Conservation (phyloP, 2,113 vertebrate species). For the Myiozetetes cayanensis region DNA sequence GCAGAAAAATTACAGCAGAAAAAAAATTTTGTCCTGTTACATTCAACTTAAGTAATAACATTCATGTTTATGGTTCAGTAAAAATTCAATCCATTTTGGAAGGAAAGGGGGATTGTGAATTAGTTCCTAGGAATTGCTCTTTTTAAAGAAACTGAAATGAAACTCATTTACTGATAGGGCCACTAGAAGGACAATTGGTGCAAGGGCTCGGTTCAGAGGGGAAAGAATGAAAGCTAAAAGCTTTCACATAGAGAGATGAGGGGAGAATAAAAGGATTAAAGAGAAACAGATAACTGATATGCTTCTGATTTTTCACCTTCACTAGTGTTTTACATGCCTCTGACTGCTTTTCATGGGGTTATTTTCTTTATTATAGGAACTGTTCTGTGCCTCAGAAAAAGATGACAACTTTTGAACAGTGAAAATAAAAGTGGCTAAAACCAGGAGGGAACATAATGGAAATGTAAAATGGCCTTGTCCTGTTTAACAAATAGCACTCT, state of each 20-base stretch:
- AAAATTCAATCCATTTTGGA: background rate
- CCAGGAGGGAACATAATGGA: background rate
- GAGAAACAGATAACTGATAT: background rate
- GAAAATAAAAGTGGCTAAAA: background rate
- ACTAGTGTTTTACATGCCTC: background rate
- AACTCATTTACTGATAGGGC: background rate
- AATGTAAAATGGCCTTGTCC: background rate
- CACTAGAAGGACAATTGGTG: background rate
- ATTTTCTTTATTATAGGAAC: background rate
- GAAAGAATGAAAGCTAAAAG: background rate
- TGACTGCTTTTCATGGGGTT: background rate
- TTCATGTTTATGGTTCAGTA: background rate
- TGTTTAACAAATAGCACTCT: background rate
- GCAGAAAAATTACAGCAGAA: background rate
- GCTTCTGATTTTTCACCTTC: background rate
- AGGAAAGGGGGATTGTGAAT: background rate
- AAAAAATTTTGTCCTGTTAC: background rate
- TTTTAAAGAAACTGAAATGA: background rate
- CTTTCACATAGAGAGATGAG: background rate
- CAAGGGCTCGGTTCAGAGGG: background rate
- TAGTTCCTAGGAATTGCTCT: background rate
- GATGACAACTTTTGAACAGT: background rate
- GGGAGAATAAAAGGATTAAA: background rate
- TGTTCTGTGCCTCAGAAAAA: background rate
- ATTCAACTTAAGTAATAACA: background rate